Conservation (phyloP, 2,113 vertebrate genomes). For the Pseudopipra pipra region DNA sequence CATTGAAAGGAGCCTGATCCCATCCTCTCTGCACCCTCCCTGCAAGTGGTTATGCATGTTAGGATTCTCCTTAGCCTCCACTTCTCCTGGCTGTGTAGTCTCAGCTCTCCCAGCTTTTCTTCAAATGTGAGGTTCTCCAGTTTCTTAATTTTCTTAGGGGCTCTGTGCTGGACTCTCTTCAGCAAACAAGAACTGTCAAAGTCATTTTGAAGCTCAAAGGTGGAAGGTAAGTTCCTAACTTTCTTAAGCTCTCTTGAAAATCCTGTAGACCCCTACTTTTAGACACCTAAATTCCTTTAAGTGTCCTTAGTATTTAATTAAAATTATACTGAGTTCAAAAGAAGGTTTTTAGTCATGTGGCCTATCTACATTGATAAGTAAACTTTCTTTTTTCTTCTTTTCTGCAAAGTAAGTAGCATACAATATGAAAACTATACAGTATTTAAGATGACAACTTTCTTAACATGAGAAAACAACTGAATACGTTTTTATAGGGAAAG, state of each 20-base stretch:
- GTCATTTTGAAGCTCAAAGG: background rate
- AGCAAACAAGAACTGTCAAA: background rate
- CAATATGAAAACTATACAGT: background rate
- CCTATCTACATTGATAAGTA: background rate
- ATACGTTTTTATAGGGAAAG: background rate
- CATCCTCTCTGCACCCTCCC: background rate
- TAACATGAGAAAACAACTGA: background rate
- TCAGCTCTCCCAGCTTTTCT: background rate
- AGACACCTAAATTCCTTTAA: background rate
- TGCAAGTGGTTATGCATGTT: background rate
- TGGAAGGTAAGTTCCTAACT: background rate
- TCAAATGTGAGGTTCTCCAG: rapidly evolving
- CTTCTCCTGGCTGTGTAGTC: background rate
- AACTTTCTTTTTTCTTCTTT: background rate
- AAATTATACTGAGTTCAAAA: background rate
- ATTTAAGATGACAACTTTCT: background rate
- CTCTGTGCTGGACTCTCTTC: background rate
- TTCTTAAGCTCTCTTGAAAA: background rate
- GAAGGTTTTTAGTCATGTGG: background rate
- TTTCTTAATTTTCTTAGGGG: background rate
- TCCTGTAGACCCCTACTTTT: background rate
- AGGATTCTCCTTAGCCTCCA: background rate
- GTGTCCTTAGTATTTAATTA: background rate
- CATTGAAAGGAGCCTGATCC: background rate
- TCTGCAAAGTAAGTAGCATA: background rate